Base-by-base conservation (phyloP, 35 echinoderm and acorn worm genomes). In the Apostichopus californicus region DNA sequence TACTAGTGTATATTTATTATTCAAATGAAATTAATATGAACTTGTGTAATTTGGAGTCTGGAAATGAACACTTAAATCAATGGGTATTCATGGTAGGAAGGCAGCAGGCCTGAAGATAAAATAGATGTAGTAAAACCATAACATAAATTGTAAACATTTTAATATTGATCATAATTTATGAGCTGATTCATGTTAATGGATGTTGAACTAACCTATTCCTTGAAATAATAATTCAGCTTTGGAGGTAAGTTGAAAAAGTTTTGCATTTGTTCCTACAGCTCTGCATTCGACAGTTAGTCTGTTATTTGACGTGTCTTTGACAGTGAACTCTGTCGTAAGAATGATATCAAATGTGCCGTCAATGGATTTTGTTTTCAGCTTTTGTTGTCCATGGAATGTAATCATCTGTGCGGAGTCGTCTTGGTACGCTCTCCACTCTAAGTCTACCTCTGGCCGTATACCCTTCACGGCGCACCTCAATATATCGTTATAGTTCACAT, bases 251-350 rank as follows among this genome's bases (percentile, higher is more conserved):
- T 81, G 22, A 54, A 81, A 81, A 14, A 28, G 28, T 81, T 23
- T 81, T 14, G 79, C 79, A 81, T 23, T 14, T 25, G 79, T 21
- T 81, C 79, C 79, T 52, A 54, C 25, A 52, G 54, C 79, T 5
- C 22, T 46, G 25, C 79, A 81, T 54, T 81, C 79, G 21, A 81
- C 20, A 52, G 79, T 81, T 10, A 81, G 25, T 81, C 8, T 81
- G 14, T 81, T 54, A 15, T 46, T 0, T 34, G 20, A 6, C 8
- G 0, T 26, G 15, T 52, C 25, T 13, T 46, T 81, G 6, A 28
- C 79, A 14, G 11, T 14, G 52, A 52, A 81, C 13, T 26, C 25
- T 81, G 79, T 54, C 52, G 25, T 52, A 54, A 81, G 79, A 3
- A 28, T 34, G 5, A 81, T 28, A 8, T 81, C 79, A 5, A 81